Conservation (phyloP, 2,797 vertebrate species). For the Premnoplex brunnescens region DNA sequence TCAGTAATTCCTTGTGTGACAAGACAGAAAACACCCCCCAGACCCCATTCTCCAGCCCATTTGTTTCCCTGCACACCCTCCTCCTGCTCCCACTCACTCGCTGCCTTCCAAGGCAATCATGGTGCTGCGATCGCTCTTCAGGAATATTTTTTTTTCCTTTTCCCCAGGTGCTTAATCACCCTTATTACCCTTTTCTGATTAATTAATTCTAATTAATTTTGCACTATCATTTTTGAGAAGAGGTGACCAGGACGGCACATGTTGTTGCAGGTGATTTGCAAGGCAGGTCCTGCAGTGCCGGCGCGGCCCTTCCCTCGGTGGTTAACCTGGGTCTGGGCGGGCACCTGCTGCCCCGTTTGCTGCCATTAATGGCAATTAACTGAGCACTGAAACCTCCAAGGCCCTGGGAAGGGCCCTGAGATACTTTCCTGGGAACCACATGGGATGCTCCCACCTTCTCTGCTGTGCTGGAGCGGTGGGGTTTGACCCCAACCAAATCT, state of each 20-base stretch:
- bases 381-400: neutral
- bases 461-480: neutral
- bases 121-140: neutral
- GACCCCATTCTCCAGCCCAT: neutral
- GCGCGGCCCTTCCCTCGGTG: neutral
- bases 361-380: neutral
- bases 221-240: constrained; percentile 37
- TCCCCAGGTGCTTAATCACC: constrained; percentile 57
- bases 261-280: constrained; percentile 34
- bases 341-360: neutral
- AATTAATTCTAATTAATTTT: constrained; percentile 68
- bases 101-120: neutral
- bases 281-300: neutral
- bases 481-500: neutral
- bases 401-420: neutral
- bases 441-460: neutral
- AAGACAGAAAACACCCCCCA: constrained; percentile 30
- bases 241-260: constrained; percentile 31
- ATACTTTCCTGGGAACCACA: neutral
- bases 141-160: neutral
- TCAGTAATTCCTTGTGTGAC: neutral
- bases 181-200: constrained; percentile 66
- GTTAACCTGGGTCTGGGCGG: neutral
- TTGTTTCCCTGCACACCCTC: neutral
- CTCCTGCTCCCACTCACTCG: neutral